phyloP scores from a whole-genome alignment of 2,113 vertebrate species.

The Pontoporia blainvillei region DNA sequence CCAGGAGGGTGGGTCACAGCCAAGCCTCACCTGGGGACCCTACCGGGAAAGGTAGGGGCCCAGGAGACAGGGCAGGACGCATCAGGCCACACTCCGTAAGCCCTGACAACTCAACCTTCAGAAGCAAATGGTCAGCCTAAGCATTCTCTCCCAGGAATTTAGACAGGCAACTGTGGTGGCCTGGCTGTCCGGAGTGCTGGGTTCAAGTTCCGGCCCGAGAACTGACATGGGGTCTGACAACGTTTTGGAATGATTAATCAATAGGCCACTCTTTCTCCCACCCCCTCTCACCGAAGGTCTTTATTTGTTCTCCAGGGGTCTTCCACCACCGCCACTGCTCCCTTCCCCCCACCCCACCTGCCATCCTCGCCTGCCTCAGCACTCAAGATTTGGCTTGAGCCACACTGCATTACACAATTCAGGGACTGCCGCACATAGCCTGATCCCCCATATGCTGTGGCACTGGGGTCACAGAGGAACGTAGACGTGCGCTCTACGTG shows the following conservation, averaged over 20 bases:
- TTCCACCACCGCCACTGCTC: not conserved
- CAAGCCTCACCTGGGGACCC: not conserved
- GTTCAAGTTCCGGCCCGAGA: not conserved
- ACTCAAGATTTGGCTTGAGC: not conserved
- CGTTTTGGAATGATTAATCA: not conserved
- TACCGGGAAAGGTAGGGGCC: not conserved
- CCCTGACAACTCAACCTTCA: not conserved
- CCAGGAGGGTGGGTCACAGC: not conserved
- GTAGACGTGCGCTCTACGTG: not conserved
- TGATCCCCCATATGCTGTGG: not conserved
- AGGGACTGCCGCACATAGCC: not conserved
- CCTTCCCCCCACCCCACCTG: not conserved
- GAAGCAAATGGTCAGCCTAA: not conserved
- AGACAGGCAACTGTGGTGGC: not conserved
- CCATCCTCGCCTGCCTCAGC: not conserved
- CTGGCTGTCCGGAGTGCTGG: not conserved
- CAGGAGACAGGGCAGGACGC: not conserved
- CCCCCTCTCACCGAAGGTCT: not conserved
- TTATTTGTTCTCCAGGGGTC: not conserved
- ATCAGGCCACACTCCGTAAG: not conserved
- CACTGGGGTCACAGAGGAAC: not conserved
- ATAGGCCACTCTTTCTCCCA: not conserved
- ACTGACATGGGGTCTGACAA: not conserved
- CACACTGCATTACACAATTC: fast-evolving
- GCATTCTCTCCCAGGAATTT: not conserved